Evolutionary conservation across 2,797 vertebrate species (phyloP).

Genomic region (Garrulus glandarius): DNA sequence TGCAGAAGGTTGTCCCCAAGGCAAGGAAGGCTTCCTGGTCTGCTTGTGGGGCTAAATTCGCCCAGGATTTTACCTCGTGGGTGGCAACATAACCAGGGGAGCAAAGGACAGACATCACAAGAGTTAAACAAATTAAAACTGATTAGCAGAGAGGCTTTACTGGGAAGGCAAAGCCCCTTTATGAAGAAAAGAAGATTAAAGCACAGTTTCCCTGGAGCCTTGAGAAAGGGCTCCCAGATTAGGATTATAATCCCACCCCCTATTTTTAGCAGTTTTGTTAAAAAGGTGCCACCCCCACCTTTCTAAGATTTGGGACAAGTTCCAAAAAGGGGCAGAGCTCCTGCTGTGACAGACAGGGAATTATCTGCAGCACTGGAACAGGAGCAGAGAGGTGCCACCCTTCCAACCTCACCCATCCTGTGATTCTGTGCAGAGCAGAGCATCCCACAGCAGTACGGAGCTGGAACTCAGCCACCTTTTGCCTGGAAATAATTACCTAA

Average conservation of each 20-base stretch:
- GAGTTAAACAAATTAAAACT: slow-evolving; percentile 9
- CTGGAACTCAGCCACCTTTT: not conserved
- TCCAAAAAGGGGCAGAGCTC: not conserved
- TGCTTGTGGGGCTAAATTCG: not conserved
- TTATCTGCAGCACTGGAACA: not conserved
- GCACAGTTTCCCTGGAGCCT: not conserved
- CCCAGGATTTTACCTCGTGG: not conserved
- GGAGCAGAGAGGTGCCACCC: not conserved
- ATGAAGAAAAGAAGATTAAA: slow-evolving; percentile 58
- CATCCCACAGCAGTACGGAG: rapidly evolving
- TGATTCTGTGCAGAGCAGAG: not conserved
- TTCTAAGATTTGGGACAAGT: not conserved
- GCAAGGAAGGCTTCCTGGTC: rapidly evolving
- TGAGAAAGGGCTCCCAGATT: not conserved
- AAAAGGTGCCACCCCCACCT: not conserved
- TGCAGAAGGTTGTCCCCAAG: rapidly evolving
- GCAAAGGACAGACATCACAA: slow-evolving; percentile 5
- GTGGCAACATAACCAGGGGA: not conserved
- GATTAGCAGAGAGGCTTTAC: slow-evolving; percentile 28
- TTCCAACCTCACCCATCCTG: rapidly evolving
- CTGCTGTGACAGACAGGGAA: not conserved
- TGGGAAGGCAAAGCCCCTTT: not conserved
- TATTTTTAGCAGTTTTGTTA: slow-evolving; percentile 37
- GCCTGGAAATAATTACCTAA: not conserved
- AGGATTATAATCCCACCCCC: not conserved